A percentile compares a stretch with the other conserved stretches of the same genome.
phyloP scores from a whole-genome alignment of 1,140 invertebrate species.

The Bacillus rossius region DNA sequence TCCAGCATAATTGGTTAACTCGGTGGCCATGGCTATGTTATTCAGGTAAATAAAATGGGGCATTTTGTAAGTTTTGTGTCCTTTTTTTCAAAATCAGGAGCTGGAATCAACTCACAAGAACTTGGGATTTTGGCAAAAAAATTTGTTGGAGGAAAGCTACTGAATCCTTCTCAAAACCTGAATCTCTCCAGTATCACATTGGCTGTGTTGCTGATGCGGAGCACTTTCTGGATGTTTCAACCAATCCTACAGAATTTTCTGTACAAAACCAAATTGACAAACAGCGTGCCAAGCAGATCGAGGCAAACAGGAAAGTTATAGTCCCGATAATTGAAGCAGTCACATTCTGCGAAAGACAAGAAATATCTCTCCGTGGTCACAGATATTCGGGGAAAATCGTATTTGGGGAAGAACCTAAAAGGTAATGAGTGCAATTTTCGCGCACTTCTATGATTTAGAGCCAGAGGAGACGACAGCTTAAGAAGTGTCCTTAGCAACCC shows the following conservation, averaged over 20 bases:
- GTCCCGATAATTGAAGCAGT: not conserved
- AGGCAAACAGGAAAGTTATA: not conserved
- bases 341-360: not conserved
- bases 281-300: not conserved
- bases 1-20: no score
- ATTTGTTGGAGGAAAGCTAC: no score
- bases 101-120: no score
- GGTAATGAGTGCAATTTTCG: slow-evolving; percentile 7
- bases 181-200: no score
- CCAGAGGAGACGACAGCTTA: slow-evolving; percentile 20
- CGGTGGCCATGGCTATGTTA: no score
- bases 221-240: not conserved
- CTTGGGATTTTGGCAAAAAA: no score
- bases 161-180: no score
- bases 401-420: not conserved
- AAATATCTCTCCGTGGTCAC: not conserved
- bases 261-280: not conserved
- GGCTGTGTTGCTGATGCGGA: not conserved
- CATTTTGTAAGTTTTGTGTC: no score
- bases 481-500: slow-evolving; percentile 19
- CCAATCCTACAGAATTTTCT: not conserved
- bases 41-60: no score
- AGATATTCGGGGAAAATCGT: not conserved
- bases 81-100: no score
- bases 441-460: slow-evolving; percentile 5